Conservation (phyloP, 2,797 vertebrate species). For the Monodelphis domestica region DNA sequence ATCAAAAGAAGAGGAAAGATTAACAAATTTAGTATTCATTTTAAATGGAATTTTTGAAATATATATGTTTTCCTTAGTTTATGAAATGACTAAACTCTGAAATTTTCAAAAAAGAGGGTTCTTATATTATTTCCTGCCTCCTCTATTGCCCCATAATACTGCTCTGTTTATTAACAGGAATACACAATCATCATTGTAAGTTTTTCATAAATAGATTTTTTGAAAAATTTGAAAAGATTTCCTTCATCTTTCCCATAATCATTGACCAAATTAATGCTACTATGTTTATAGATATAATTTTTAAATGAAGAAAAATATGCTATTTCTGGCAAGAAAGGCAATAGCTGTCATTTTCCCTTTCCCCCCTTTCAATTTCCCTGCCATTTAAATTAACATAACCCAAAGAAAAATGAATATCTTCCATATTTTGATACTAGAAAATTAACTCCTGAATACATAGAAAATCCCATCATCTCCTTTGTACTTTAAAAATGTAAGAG, state of each 20-base stretch:
- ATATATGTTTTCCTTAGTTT: constrained; percentile 21
- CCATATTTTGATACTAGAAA: not conserved
- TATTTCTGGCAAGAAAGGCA: constrained; percentile 24
- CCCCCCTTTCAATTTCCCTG: constrained; percentile 16
- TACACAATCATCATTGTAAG: not conserved
- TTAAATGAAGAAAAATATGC: constrained; percentile 50
- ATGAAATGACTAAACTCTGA: constrained; percentile 39
- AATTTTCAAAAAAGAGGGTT: not conserved
- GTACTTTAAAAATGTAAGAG: not conserved
- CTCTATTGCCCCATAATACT: not conserved
- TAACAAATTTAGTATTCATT: not conserved
- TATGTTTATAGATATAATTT: constrained; percentile 17
- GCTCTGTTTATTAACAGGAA: constrained; percentile 23
- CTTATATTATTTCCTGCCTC: not conserved
- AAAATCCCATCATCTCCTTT: not conserved
- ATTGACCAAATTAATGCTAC: constrained; percentile 51
- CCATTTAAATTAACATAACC: constrained; percentile 14
- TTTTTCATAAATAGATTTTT: constrained; percentile 30
- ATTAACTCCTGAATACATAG: not conserved
- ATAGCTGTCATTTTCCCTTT: not conserved
- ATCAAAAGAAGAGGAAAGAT: constrained; percentile 29
- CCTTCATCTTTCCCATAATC: constrained; percentile 51
- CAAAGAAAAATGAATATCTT: not conserved
- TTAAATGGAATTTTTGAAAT: constrained; percentile 30
- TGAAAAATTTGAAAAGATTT: not conserved